phyloP scores from a whole-genome alignment of 2,888 invertebrate species.

The Actias luna region DNA sequence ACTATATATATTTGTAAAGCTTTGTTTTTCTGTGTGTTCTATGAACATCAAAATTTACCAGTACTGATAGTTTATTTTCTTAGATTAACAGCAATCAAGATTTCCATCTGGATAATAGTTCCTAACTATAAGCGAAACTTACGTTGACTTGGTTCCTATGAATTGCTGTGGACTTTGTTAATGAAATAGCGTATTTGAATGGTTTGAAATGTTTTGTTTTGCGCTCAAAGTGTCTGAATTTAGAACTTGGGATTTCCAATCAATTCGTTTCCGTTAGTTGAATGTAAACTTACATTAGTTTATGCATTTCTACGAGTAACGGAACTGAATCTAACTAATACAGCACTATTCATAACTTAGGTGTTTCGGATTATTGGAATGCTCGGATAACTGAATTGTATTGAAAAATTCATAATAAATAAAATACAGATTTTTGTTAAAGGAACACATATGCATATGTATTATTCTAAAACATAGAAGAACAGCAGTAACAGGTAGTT shows the following conservation, averaged over 20 bases:
- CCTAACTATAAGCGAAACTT: not conserved
- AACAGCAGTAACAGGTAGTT: too few species aligned
- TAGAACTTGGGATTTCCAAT: slow-evolving; percentile 1
- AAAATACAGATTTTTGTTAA: too few species aligned
- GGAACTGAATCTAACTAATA: too few species aligned
- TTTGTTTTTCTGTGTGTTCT: not conserved
- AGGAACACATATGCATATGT: too few species aligned
- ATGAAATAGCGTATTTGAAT: not conserved
- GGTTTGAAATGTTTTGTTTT: not conserved
- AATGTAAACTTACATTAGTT: not conserved
- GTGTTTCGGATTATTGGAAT: too few species aligned
- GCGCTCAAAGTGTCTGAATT: not conserved
- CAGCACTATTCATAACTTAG: too few species aligned
- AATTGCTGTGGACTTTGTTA: not conserved
- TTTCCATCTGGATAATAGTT: not conserved
- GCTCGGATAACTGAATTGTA: too few species aligned
- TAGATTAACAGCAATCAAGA: not conserved
- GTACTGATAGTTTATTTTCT: too few species aligned
- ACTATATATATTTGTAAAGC: too few species aligned
- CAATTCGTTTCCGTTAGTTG: not conserved
- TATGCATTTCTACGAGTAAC: too few species aligned
- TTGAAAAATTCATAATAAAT: too few species aligned
- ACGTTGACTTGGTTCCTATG: not conserved
- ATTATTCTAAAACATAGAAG: too few species aligned
- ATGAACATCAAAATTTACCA: not conserved